These are phyloP conservation scores for Oncorhynchus keta DNA, from an alignment of 2,113 vertebrate genomes.

Conservation along the genomic window DNA sequence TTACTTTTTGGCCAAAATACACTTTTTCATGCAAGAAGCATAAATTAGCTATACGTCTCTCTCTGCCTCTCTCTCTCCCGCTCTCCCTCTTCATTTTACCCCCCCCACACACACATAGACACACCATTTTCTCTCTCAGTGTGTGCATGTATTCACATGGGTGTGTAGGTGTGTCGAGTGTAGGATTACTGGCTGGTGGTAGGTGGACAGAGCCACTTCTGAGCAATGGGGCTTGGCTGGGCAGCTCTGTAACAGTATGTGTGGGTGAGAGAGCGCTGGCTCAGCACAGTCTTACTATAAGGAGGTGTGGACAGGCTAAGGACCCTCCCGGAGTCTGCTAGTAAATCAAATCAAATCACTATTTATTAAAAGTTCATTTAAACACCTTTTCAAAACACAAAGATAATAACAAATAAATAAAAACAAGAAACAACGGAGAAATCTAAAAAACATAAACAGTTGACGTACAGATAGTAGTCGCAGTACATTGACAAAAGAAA, in stretches of 20 bases:
- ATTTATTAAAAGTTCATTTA: no score
- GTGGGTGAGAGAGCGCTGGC: slow-evolving; percentile 21
- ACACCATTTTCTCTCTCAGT: not conserved
- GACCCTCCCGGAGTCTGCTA: slow-evolving; percentile 42
- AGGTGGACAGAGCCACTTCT: not conserved
- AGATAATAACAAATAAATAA: no score
- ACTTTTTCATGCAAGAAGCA: no score
- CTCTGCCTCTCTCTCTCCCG: no score
- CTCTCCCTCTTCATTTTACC: slow-evolving; percentile 10
- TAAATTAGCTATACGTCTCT: no score
- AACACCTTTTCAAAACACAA: no score
- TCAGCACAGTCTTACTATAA: not conserved
- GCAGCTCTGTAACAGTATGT: not conserved
- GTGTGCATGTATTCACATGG: not conserved
- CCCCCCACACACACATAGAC: slow-evolving; percentile 6
- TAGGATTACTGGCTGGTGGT: not conserved
- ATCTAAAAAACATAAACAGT: no score
- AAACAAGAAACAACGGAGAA: no score
- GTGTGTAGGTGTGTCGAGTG: not conserved
- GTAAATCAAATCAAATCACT: no score
- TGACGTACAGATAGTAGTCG: no score
- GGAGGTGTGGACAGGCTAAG: slow-evolving; percentile 37
- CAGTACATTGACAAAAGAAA: no score
- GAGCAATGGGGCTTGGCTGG: not conserved
- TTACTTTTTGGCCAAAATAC: not conserved